Percentiles rank a stretch among this genome's conserved stretches.
These are phyloP conservation scores for Ophioninae sp. DNA, from an alignment of 2,888 invertebrate genomes.

Conservation along the genomic window DNA sequence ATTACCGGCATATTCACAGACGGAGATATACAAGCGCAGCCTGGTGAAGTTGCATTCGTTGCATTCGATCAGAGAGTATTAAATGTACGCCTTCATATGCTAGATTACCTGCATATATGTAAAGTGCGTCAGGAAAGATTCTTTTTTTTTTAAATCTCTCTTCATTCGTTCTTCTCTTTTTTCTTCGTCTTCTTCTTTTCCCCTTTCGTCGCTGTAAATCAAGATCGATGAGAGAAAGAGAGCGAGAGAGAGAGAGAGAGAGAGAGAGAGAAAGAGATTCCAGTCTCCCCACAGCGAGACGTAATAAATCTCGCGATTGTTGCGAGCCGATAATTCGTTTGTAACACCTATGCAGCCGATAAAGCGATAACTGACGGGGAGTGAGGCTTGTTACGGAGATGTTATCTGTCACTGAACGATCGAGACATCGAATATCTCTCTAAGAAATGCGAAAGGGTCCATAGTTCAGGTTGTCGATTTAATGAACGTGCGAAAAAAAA, in stretches of 20 bases:
- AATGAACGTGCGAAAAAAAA: conserved; percentile 1
- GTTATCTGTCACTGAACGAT: conserved; percentile 61
- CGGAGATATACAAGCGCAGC: conserved; percentile 2
- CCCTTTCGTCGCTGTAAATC: conserved; percentile 47
- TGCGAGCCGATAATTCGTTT: conserved; percentile 73
- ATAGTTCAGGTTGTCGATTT: not conserved
- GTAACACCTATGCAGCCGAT: conserved; percentile 68
- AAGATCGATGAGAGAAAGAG: conserved; percentile 44
- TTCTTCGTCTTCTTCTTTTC: not conserved
- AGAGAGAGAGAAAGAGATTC: conserved; percentile 15
- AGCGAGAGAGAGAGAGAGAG: not conserved
- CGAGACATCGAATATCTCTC: conserved; percentile 56
- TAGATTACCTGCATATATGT: conserved; percentile 44
- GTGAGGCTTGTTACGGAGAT: conserved; percentile 69
- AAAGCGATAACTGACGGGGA: conserved; percentile 52
- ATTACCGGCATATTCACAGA: conserved; percentile 48
- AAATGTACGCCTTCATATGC: conserved; percentile 36
- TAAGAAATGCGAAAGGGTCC: not conserved
- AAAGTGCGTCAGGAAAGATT: conserved; percentile 32
- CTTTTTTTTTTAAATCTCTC: conserved; percentile 10
- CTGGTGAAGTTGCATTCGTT: conserved; percentile 41
- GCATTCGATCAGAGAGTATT: conserved; percentile 33
- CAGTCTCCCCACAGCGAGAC: conserved; percentile 47
- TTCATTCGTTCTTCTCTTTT: not conserved
- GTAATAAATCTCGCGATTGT: conserved; percentile 75